Evolutionary conservation across 2,797 vertebrate species (phyloP).

Genomic region (Lates japonicus): DNA sequence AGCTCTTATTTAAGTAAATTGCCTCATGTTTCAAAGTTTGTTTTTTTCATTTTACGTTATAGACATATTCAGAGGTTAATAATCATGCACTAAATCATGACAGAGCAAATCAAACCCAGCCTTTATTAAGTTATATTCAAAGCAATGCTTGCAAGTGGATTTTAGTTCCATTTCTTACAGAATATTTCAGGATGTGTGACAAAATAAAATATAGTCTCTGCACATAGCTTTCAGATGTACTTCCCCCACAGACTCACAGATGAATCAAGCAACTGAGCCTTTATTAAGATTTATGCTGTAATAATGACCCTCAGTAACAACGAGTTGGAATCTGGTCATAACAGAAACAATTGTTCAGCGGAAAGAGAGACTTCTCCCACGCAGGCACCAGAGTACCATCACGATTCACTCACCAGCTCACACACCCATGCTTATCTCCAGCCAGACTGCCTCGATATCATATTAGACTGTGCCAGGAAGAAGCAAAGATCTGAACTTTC

Average conservation of each 20-base stretch:
- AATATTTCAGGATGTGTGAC: neutral
- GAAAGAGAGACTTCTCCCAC: constrained; percentile 26
- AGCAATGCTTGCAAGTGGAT: neutral
- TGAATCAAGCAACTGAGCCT: constrained; percentile 33
- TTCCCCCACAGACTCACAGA: neutral
- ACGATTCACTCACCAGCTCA: constrained; percentile 17
- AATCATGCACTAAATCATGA: neutral
- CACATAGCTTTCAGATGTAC: constrained; percentile 14
- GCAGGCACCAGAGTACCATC: constrained; percentile 5
- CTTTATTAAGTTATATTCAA: neutral
- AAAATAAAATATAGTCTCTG: constrained; percentile 11
- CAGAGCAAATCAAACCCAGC: neutral
- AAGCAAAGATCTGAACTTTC: neutral
- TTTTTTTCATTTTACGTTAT: neutral
- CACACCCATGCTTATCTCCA: neutral
- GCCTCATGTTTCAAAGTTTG: neutral
- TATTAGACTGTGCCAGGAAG: neutral
- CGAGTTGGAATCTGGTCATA: constrained; percentile 10
- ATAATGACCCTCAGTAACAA: constrained; percentile 38
- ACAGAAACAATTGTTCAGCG: constrained; percentile 5
- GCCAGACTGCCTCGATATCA: neutral
- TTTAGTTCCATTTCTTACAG: neutral
- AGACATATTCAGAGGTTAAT: neutral
- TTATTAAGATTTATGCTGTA: constrained; percentile 49
- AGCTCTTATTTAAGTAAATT: neutral